Evolutionary conservation across 2,113 vertebrate genomes (phyloP), one percentile per base, ranked within the genome.

Genomic region (Equus przewalskii): DNA sequence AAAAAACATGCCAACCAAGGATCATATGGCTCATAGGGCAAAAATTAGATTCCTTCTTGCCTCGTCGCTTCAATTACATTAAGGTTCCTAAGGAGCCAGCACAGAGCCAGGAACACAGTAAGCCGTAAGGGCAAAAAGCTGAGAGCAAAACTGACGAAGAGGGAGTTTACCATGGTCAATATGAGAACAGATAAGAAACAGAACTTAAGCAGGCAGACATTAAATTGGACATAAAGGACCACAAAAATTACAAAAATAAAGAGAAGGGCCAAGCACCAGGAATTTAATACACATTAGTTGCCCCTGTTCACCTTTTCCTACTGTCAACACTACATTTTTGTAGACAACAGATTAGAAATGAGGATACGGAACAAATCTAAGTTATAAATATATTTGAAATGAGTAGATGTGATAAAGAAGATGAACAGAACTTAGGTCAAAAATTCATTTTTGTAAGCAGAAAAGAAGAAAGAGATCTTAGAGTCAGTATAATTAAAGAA

Each of bases 301-400:
- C 41, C 75, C 26, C n/a, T 54, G 7, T 62, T 44, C 7, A 54
- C 10, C 3, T 58, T 67, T 15, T 36, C 44, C 70, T 16, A 49
- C 15, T 10, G 60, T 54, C 12, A 67, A 72, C 21, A 65, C 46
- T 67, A 30, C 28, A 54, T 6, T 64, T 46, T 41, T 90, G 49
- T 1, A 49, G 12, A 36, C 33, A 78, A 54, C n/a, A 44, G 41
- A 85, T 26, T 60, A 70, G 62, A 90, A 60, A 51, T 80, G 28
- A 67, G 33, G n/a, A 36, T 22, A 79, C 33, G 10, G n/a, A 80
- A 73, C 41, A 82, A 62, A 91, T 6, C 1, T 5, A 60, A 46
- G 69, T 6, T 67, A 82, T 28, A 94, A 46, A 78, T 62, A 67
- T 56, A 95, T 33, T 92, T 75, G 83, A 89, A 91, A 78, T 33